These are phyloP conservation scores for Papilio helenus DNA, from an alignment of 1,140 invertebrate species.

Conservation along the genomic window DNA sequence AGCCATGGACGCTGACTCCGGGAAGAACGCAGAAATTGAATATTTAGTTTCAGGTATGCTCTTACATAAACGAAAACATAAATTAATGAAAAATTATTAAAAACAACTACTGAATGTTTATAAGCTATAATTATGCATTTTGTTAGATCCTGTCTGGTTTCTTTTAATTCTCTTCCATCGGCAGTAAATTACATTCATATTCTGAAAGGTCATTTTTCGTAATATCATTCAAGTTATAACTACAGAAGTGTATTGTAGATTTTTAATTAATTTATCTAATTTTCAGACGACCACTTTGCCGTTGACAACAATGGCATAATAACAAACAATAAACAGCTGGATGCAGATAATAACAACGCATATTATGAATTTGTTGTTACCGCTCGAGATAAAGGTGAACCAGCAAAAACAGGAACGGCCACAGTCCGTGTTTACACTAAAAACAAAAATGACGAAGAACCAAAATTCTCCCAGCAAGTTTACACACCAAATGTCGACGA, in stretches of 20 bases:
- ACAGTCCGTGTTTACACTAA: conserved; percentile 97
- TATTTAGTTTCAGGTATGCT: conserved; percentile 89
- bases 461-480: conserved; percentile 97
- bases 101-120: too few relatives aligned
- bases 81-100: too few relatives aligned
- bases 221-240: background rate
- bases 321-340: conserved; percentile 95
- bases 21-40: conserved; percentile 96
- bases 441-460: conserved; percentile 98
- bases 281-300: conserved; percentile 94
- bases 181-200: too few relatives aligned
- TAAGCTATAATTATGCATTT: too few relatives aligned
- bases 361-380: conserved; percentile 97
- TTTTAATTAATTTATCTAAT: conserved; percentile 25
- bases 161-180: too few relatives aligned
- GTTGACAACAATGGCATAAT: conserved; percentile 96
- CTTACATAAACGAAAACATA: too few relatives aligned
- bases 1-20: conserved; percentile 96
- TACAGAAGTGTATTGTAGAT: background rate
- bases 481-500: conserved; percentile 98
- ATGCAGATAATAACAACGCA: conserved; percentile 98
- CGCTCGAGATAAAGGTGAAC: conserved; percentile 96
- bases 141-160: too few relatives aligned
- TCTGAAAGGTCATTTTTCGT: too few relatives aligned
- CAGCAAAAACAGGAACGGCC: conserved; percentile 94